A percentile compares a stretch with the other conserved stretches of the same genome.
Conservation (phyloP, 2,797 vertebrate species). For the Rallus crepitans region DNA sequence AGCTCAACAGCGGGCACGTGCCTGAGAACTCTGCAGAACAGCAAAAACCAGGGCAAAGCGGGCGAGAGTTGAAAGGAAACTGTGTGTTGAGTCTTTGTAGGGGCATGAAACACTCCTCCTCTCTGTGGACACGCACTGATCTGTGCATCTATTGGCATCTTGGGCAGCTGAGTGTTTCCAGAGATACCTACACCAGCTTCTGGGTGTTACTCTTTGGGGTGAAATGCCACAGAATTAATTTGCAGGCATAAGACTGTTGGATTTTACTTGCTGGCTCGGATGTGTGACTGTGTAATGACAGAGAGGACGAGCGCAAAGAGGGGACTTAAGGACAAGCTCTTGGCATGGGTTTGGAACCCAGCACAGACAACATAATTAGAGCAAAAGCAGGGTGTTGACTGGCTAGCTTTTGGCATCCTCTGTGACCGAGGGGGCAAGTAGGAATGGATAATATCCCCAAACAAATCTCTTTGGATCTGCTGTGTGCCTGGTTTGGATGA, state of each 20-base stretch:
- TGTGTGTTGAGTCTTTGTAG: not conserved
- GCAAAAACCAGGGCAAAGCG: not conserved
- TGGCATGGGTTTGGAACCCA: constrained; percentile 41
- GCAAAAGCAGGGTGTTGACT: constrained; percentile 43
- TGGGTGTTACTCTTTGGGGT: not conserved
- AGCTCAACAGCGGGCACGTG: not conserved
- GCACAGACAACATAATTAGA: constrained; percentile 54
- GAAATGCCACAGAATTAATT: constrained; percentile 52
- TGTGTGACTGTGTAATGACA: not conserved
- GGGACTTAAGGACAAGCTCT: constrained; percentile 57
- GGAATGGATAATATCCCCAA: constrained; percentile 41
- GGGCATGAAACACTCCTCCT: not conserved
- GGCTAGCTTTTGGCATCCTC: constrained; percentile 29
- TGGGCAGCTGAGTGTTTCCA: not conserved
- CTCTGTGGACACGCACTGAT: not conserved
- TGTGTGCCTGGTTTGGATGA: not conserved
- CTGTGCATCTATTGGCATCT: not conserved
- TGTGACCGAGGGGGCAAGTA: not conserved
- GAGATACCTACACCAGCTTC: constrained; percentile 13
- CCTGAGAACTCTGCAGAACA: not conserved
- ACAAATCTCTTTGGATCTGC: constrained; percentile 26
- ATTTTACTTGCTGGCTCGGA: constrained; percentile 48
- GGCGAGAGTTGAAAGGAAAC: not conserved
- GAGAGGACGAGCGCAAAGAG: constrained; percentile 41
- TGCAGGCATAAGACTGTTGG: not conserved